Base-by-base conservation (phyloP, 2,797 vertebrate genomes). In the Anableps anableps region DNA sequence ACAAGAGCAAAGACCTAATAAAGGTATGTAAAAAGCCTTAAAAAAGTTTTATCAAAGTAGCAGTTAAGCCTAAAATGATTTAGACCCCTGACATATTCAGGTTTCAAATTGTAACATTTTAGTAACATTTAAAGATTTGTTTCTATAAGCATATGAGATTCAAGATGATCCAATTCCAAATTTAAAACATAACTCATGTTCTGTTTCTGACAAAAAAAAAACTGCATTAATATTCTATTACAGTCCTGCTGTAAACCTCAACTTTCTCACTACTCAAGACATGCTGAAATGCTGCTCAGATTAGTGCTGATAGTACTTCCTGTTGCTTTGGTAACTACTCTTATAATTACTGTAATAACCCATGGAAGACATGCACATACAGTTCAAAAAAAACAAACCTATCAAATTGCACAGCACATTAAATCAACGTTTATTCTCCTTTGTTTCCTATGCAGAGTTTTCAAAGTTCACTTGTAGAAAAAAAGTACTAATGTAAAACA, bases 201-300 rank as follows among this genome's bases (percentile, higher is more conserved):
- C 7, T 17, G 6, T 29, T n/a, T 2, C 41, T 29, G 26, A 71
- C 14, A 29, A 60, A 55, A n/a, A 10, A 51, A 64, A 38, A 66
- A 38, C 19, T 38, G 8, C 21, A 41, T 13, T 68, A 68, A 41
- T 5, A 68, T 41, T 68, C 36, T 38, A 68, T 23, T 11, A 38
- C 5, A n/a, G 43, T 72, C 47, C 34, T 48, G 26, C 62, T 43
- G 29, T 31, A 64, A 71, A 71, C 68, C 4, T 41, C 58, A 77
- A 80, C 68, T 62, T 29, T 78, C 53, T 76, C 21, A 75, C 53
- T n/a, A 62, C 23, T 75, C 31, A 5, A 76, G 71, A 82, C 82
- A 76, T 62, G 87, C 41, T 74, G 7, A 29, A 83, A 89, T 80
- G 60, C 5, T 64, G 16, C 80, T 58, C 1, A 19, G 4, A 76